These are phyloP conservation scores for Chrysodeixis includens DNA, from an alignment of 2,888 invertebrate species.

Conservation along the genomic window DNA sequence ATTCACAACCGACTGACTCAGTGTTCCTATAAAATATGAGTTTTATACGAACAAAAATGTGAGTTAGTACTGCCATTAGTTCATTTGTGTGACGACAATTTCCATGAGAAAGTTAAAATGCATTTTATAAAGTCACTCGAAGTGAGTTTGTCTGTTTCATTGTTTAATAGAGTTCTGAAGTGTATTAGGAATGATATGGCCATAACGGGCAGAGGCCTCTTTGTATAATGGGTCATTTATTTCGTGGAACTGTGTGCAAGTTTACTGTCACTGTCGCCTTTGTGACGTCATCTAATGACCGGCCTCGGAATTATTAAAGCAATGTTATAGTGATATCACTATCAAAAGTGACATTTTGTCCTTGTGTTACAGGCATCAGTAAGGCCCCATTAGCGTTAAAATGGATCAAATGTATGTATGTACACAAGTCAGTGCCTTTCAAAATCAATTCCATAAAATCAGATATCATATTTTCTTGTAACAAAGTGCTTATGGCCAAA, in stretches of 20 bases:
- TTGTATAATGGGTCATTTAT: conserved; percentile 39
- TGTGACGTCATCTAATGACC: conserved; percentile 1
- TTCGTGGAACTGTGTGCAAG: conserved; percentile 16
- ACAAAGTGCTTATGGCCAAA: not conserved
- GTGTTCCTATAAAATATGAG: conserved; percentile 46
- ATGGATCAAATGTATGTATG: no score
- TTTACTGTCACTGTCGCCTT: not conserved
- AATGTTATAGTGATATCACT: no score
- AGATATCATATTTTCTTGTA: not conserved
- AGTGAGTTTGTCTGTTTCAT: conserved; percentile 8
- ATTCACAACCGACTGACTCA: conserved; percentile 47
- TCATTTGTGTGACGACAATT: conserved; percentile 33
- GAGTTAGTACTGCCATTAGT: conserved; percentile 49
- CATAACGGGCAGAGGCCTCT: conserved; percentile 30
- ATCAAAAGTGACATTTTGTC: no score
- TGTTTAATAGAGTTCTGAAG: conserved; percentile 26
- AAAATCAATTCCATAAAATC: no score
- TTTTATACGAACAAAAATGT: conserved; percentile 46
- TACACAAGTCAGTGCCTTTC: no score
- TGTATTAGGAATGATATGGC: conserved; percentile 26
- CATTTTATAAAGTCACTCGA: conserved; percentile 24
- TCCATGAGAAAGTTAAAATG: conserved; percentile 27
- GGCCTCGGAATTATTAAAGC: not conserved
- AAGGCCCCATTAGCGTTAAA: no score
- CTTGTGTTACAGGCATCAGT: no score